Conservation (phyloP, 2,113 vertebrate species). For the Clarias gariepinus region DNA sequence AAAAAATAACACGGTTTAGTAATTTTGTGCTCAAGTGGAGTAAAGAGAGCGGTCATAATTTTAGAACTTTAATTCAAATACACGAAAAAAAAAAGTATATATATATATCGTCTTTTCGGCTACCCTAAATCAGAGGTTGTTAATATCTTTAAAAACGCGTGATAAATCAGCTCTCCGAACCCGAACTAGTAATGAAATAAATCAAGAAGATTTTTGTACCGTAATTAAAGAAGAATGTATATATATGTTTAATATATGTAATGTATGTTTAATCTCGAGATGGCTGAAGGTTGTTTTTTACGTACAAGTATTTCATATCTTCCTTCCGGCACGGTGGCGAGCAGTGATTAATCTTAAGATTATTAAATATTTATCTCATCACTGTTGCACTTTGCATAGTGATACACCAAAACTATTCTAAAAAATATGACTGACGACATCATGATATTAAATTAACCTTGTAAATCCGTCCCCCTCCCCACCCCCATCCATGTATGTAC, state of each 20-base stretch:
- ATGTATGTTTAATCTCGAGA: neutral
- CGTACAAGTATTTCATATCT: too few species aligned
- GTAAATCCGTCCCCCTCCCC: too few species aligned
- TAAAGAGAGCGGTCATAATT: neutral
- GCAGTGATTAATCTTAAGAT: too few species aligned
- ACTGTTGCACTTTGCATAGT: too few species aligned
- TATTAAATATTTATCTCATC: too few species aligned
- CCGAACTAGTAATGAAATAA: neutral
- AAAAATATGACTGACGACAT: too few species aligned
- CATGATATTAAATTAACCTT: too few species aligned
- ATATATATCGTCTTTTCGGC: neutral
- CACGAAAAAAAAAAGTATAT: neutral
- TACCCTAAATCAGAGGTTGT: neutral
- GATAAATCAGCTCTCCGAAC: neutral
- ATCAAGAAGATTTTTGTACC: neutral
- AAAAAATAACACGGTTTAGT: neutral
- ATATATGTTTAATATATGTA: too few species aligned
- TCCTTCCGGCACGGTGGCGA: too few species aligned
- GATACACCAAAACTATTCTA: too few species aligned
- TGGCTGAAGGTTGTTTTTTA: neutral
- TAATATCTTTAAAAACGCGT: neutral
- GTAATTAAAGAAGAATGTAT: neutral
- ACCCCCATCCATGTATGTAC: too few species aligned
- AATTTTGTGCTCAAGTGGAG: neutral
- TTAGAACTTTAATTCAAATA: neutral